Conservation (phyloP, 2,888 invertebrate species). For the Hipparchia semele region DNA sequence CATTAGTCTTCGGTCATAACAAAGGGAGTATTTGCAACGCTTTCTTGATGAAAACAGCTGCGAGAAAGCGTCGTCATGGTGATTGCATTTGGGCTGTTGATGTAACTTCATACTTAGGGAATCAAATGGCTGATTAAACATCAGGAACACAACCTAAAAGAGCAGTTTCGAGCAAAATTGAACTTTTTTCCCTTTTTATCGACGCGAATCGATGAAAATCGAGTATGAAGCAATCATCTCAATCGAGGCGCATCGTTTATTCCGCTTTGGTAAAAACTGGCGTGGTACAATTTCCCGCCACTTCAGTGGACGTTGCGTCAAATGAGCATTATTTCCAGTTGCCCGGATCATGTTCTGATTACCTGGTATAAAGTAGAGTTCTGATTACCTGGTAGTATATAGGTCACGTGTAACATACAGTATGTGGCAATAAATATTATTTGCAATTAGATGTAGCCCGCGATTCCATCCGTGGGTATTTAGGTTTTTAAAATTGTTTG, state of each 20-base stretch:
- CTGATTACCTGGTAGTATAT: conserved; percentile 23
- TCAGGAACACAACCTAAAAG: not conserved
- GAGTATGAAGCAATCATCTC: conserved; percentile 23
- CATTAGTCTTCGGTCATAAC: too few species aligned
- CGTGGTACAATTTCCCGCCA: conserved; percentile 44
- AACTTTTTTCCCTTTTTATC: not conserved
- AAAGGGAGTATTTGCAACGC: too few species aligned
- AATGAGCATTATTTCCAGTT: conserved; percentile 50
- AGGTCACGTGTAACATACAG: conserved; percentile 13
- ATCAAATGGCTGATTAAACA: not conserved
- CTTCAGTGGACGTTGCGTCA: conserved; percentile 50
- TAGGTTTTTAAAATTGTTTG: too few species aligned
- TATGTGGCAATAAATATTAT: too few species aligned
- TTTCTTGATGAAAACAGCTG: too few species aligned
- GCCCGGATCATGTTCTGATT: conserved; percentile 30
- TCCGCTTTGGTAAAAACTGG: conserved; percentile 40
- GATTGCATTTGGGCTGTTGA: not conserved
- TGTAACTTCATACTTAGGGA: not conserved
- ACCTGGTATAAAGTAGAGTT: conserved; percentile 16
- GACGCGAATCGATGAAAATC: conserved; percentile 22
- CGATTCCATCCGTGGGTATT: not conserved
- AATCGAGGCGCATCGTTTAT: conserved; percentile 29
- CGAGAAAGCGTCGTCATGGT: too few species aligned
- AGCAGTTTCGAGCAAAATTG: conserved; percentile 4
- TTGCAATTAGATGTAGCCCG: not conserved